A percentile compares a stretch with the other conserved stretches of the same genome.
phyloP scores from a whole-genome alignment of 2,113 vertebrate genomes.

The Dipodomys ordii region DNA sequence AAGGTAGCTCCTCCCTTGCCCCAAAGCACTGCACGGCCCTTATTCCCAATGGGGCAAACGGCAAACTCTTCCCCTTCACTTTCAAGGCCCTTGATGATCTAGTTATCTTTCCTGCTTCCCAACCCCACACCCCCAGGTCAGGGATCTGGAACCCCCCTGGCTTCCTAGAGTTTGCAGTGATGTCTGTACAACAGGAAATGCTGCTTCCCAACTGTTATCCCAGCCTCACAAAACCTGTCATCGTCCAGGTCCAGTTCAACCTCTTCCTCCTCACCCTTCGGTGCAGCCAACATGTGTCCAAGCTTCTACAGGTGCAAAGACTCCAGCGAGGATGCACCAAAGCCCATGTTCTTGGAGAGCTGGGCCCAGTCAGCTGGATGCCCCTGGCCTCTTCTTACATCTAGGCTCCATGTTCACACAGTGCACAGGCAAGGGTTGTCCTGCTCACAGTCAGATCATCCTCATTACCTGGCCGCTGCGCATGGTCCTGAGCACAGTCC shows the following conservation, averaged over 20 bases:
- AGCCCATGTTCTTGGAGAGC: not conserved
- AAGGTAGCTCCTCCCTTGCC: not conserved
- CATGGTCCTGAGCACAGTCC: too few relatives aligned
- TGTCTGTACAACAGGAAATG: too few relatives aligned
- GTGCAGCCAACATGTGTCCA: not conserved
- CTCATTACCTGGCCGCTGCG: not conserved
- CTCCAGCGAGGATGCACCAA: not conserved
- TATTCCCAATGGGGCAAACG: not conserved
- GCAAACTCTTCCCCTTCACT: too few relatives aligned
- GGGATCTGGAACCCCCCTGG: rapidly evolving
- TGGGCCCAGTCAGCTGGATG: too few relatives aligned
- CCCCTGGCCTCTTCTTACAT: not conserved
- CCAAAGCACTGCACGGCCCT: not conserved
- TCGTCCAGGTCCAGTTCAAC: not conserved
- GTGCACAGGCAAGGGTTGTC: not conserved
- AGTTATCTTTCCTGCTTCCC: not conserved
- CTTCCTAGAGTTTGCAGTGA: not conserved
- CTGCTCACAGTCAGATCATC: rapidly evolving
- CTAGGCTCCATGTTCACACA: not conserved
- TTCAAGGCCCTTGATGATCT: not conserved
- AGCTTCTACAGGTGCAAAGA: not conserved
- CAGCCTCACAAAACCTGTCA: not conserved
- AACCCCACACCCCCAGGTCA: not conserved
- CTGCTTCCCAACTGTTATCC: not conserved
- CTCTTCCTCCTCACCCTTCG: not conserved